A percentile compares a stretch with the other conserved stretches of the same genome.
These are phyloP conservation scores for Drosophila nigricruria DNA, from an alignment of 2,888 invertebrate genomes.

Conservation along the genomic window DNA sequence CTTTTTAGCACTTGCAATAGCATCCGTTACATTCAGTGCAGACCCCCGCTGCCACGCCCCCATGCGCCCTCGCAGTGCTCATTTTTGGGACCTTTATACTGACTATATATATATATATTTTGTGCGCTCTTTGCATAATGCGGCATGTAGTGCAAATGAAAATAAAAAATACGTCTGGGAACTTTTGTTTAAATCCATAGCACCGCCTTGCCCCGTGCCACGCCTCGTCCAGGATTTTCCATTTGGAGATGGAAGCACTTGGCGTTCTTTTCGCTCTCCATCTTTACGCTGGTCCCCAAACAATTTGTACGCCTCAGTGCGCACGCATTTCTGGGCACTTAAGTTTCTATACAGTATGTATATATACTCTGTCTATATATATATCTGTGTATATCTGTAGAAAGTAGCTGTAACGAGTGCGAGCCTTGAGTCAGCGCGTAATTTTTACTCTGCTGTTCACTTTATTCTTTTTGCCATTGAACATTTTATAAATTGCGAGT, in stretches of 20 bases:
- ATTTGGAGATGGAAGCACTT: conserved; percentile 43
- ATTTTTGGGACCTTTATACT: conserved; percentile 29
- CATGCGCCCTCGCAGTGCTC: not conserved
- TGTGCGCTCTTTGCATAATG: conserved; percentile 60
- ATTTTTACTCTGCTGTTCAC: conserved; percentile 61
- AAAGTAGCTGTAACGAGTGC: conserved; percentile 33
- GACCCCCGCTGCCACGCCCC: conserved; percentile 28
- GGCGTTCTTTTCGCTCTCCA: conserved; percentile 17
- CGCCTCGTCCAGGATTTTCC: conserved; percentile 20
- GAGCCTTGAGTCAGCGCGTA: conserved; percentile 53
- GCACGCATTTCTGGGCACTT: conserved; percentile 77
- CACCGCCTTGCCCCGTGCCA: conserved; percentile 16
- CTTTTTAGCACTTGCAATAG: conserved; percentile 58
- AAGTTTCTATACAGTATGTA: conserved; percentile 68
- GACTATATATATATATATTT: not conserved
- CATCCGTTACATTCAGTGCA: conserved; percentile 58
- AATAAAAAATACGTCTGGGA: conserved; percentile 66
- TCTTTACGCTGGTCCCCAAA: conserved; percentile 65
- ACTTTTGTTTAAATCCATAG: conserved; percentile 72
- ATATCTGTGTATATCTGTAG: conserved; percentile 1
- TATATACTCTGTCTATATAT: not conserved
- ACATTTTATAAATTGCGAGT: conserved; percentile 76
- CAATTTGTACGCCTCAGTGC: conserved; percentile 78
- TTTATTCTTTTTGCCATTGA: conserved; percentile 65
- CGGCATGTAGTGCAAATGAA: conserved; percentile 63